These are phyloP conservation scores for Clitarchus hookeri DNA, from an alignment of 2,888 invertebrate species.

Conservation along the genomic window DNA sequence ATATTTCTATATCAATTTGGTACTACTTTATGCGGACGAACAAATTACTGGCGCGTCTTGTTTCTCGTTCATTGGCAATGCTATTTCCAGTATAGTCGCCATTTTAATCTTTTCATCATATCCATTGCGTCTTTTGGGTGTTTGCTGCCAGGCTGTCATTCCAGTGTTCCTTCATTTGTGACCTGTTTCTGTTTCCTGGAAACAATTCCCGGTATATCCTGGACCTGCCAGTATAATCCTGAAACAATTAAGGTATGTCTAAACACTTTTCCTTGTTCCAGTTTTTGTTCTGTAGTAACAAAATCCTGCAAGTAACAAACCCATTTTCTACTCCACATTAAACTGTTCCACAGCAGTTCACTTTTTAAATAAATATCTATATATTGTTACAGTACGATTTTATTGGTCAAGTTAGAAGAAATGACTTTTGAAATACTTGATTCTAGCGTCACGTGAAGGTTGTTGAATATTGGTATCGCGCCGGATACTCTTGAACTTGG, in stretches of 20 bases:
- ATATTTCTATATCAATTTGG: no score
- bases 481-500: no score
- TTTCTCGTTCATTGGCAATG: not conserved
- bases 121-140: slow-evolving; percentile 41
- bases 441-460: no score
- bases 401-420: no score
- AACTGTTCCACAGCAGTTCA: not conserved
- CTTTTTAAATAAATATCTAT: not conserved
- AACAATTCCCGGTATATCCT: slow-evolving; percentile 40
- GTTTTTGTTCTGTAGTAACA: slow-evolving; percentile 6
- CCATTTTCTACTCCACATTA: not conserved
- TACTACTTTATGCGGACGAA: no score
- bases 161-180: slow-evolving; percentile 42
- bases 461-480: no score
- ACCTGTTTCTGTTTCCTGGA: slow-evolving; percentile 42
- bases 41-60: no score
- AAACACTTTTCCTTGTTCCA: slow-evolving; percentile 41
- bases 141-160: slow-evolving; percentile 41
- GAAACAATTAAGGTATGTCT: slow-evolving; percentile 43
- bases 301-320: not conserved
- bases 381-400: no score
- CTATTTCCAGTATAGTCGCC: not conserved
- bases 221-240: slow-evolving; percentile 43
- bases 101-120: slow-evolving; percentile 26
- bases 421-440: no score